These are phyloP conservation scores for Sycobia sp. DNA, from an alignment of 1,140 invertebrate species.

Conservation along the genomic window DNA sequence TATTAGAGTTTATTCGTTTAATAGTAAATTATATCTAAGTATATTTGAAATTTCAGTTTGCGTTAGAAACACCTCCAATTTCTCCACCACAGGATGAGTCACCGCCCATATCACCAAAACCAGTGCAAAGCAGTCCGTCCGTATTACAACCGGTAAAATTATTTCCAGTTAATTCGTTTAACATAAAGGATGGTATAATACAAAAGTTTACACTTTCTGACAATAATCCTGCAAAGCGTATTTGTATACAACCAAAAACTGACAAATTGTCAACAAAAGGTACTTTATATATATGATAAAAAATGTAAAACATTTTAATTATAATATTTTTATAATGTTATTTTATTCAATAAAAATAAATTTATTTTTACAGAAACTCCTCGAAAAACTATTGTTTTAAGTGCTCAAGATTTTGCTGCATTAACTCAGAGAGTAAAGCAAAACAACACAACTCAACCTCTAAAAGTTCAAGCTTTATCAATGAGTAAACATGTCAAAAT, in stretches of 20 bases:
- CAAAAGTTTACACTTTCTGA: slow-evolving; percentile 41
- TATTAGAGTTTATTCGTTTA: no score
- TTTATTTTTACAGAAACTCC: slow-evolving; percentile 48
- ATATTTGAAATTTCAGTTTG: no score
- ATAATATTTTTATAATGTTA: no score
- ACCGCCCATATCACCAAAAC: slow-evolving; percentile 43
- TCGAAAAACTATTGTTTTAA: slow-evolving; percentile 60
- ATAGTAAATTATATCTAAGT: slow-evolving; percentile 9
- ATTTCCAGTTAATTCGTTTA: slow-evolving; percentile 34
- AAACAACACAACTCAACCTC: slow-evolving; percentile 40
- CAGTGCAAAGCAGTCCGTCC: slow-evolving; percentile 27
- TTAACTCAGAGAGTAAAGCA: slow-evolving; percentile 57
- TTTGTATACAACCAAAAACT: slow-evolving; percentile 41
- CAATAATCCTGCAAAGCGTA: slow-evolving; percentile 38
- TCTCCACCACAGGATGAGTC: slow-evolving; percentile 50
- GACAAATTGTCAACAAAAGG: slow-evolving; percentile 19
- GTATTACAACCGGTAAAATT: slow-evolving; percentile 40
- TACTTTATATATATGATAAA: background rate
- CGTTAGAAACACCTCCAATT: slow-evolving; percentile 53
- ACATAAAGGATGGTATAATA: slow-evolving; percentile 30
- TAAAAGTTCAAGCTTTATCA: slow-evolving; percentile 47
- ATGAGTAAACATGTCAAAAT: slow-evolving; percentile 32
- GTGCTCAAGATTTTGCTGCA: slow-evolving; percentile 59
- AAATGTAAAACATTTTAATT: background rate
- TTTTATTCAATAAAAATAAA: background rate